Evolutionary conservation across 2,113 vertebrate genomes (phyloP), one percentile per base, ranked within the genome.

Genomic region (Gadus chalcogrammus): DNA sequence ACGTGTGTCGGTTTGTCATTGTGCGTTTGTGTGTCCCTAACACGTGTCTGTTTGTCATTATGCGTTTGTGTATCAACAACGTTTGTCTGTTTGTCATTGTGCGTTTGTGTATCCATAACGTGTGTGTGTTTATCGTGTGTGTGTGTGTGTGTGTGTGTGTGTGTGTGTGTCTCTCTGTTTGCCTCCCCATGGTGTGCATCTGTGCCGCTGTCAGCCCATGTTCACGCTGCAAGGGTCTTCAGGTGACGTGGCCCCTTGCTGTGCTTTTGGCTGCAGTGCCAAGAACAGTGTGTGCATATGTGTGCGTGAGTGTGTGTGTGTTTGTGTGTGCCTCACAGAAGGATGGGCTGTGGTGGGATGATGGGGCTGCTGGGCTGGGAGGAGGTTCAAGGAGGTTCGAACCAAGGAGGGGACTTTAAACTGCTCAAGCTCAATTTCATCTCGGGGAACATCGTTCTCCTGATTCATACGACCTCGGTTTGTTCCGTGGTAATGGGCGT

Each of bases 401-500:
- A 13, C 9, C 9, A 48, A 22, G 38, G 20, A 73, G 55, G 68
- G 74, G 75, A 78, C 75, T 78, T 88, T 84, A 84, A 84, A 85
- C 69, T 38, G 79, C 75, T 76, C 73, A 68, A 59, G 79, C 69
- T 81, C 66, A 58, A 70, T 85, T 88, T 87, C 83, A 88, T 87
- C 86, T 83, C 71, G 66, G 64, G 72, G 79, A 75, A 70, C 64
- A 66, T 70, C 65, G 83, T 81, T 79, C 76, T 52, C 15, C 1
- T 80, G 83, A 87, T 84, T 84, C 79, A 78, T 84, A 76, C 84
- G 69, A 76, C 63, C 70, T 80, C 71, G 66, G 72, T 74, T 71
- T 68, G 67, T 79, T 83, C 82, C 75, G 76, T 67, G 71, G 73
- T 72, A 15, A 59, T 42, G 79, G 76, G 67, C 79, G 72, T 59